phyloP scores from a whole-genome alignment of 2,888 invertebrate species.

The Apotomis turbidana region DNA sequence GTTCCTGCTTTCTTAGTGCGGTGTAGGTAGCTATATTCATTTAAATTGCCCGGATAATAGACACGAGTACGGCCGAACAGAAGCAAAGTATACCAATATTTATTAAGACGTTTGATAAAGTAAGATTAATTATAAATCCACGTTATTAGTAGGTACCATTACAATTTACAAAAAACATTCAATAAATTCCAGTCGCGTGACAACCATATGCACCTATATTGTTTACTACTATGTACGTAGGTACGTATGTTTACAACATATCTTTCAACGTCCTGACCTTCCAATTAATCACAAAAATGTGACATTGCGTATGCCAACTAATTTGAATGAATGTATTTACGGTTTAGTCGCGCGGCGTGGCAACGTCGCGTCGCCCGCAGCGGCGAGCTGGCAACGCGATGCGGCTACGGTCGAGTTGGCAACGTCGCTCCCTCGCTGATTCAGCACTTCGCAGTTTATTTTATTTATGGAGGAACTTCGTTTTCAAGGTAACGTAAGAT shows the following conservation, averaged over 20 bases:
- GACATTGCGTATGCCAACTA: constrained; percentile 53
- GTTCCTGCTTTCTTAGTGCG: no score
- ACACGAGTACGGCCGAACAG: no score
- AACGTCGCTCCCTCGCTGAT: constrained; percentile 70
- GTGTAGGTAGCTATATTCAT: no score
- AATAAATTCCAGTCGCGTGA: constrained; percentile 2
- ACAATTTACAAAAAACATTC: no score
- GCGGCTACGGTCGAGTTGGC: constrained; percentile 66
- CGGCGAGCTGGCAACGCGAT: constrained; percentile 49
- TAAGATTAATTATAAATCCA: no score
- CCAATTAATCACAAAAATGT: constrained; percentile 42
- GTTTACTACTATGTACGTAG: constrained; percentile 13
- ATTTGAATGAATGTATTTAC: constrained; percentile 78
- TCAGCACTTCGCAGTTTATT: constrained; percentile 68
- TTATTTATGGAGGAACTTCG: constrained; percentile 42
- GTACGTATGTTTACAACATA: constrained; percentile 26
- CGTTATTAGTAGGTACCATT: no score
- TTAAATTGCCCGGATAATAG: no score
- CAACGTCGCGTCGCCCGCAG: constrained; percentile 64
- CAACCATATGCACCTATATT: constrained; percentile 19
- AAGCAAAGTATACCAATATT: no score
- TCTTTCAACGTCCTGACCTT: constrained; percentile 41
- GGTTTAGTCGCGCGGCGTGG: constrained; percentile 62
- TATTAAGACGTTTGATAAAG: no score
- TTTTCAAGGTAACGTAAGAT: constrained; percentile 39